Evolutionary conservation across 2,888 invertebrate species (phyloP), one percentile per base, ranked within the genome.

Genomic region (Dicranocentrus wangi): DNA sequence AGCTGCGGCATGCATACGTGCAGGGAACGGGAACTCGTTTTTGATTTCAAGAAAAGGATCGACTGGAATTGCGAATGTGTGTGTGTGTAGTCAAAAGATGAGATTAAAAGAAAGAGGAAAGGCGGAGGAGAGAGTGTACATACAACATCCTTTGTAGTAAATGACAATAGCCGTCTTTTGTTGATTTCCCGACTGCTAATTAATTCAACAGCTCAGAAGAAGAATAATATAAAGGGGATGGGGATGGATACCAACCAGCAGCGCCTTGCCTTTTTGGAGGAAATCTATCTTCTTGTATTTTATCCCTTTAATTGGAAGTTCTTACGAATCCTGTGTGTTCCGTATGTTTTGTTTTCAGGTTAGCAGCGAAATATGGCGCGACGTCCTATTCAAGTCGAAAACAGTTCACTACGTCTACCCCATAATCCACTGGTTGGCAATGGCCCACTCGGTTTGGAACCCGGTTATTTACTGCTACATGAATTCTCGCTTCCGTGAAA

Each of bases 391-490:
- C 10, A 79, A 79, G 83, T 72, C 69, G 5, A 77, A 53, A 25
- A 19, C 51, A 2, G 85, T 87, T 32, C 81, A 78, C 19, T 87
- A 87, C 80, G 76, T 87, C n/a, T 88, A 85, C 84, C 85, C 87
- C 17, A 75, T 85, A 19, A 85, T 86, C 70, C 87, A 87, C 81
- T 88, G 87, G 86, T 87, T 87, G 55, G 72, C 77, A 8, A 58
- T 82, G 68, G 86, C 87, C 27, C 88, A 88, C 82, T 86, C 88
- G 0, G 87, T 87, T 13, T 87, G 87, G 80, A 88, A 88, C 60
- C 88, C 88, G 1, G 77, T 88, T 61, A 88, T 88, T 47, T 87
- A 88, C 69, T 88, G 87, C 76, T 87, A 87, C 87, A 87, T 88
- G 87, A 89, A 89, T 78, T 88, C 55, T 83, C 87, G 65, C 87